Evolutionary conservation across 92 coral and sea anemone species (phyloP).

Genomic region (Phymanthus crucifer): DNA sequence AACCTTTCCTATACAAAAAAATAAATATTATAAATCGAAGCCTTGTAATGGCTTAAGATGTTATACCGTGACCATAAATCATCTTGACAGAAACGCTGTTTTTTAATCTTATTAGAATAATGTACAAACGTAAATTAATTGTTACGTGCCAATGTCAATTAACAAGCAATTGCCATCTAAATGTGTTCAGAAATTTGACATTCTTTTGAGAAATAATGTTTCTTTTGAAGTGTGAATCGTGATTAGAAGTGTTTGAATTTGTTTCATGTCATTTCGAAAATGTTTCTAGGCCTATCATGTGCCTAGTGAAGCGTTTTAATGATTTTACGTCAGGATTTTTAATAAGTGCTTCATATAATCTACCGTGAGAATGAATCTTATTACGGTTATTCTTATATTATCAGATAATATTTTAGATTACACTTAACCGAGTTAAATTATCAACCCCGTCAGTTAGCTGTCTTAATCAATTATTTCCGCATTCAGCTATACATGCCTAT

Average conservation of each 20-base stretch:
- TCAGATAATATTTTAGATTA: too few relatives aligned
- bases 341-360: not conserved
- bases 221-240: not conserved
- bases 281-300: not conserved
- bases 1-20: not conserved
- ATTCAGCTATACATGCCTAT: not conserved
- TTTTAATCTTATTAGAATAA: not conserved
- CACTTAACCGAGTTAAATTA: too few relatives aligned
- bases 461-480: not conserved
- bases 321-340: not conserved
- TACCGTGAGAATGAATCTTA: not conserved
- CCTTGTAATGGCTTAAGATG: not conserved
- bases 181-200: not conserved
- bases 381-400: not conserved
- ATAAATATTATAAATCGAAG: not conserved
- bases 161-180: not conserved
- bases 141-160: not conserved
- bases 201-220: not conserved
- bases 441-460: too few relatives aligned
- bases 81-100: not conserved
- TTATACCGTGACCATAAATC: slow-evolving; percentile 11
- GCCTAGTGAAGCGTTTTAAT: slow-evolving; percentile 5
- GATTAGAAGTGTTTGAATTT: slow-evolving; percentile 1
- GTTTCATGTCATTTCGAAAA: not conserved
- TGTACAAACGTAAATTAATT: not conserved